Percentiles rank a stretch among this genome's conserved stretches.
Conservation (phyloP, 2,888 invertebrate species). For the Polylopha cassiicola region DNA sequence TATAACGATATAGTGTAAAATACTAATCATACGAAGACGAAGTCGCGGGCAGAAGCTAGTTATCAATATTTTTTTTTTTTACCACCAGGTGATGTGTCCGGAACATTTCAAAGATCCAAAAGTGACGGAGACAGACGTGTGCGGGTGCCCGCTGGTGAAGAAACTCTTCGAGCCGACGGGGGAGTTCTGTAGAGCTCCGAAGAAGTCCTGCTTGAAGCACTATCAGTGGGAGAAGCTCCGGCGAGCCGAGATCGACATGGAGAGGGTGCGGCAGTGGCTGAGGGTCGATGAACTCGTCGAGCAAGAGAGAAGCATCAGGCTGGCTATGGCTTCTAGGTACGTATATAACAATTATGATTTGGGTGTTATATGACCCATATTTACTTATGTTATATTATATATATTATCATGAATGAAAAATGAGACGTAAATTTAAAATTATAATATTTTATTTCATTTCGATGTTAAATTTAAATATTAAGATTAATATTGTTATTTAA, state of each 20-base stretch:
- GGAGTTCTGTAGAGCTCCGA: conserved; percentile 91
- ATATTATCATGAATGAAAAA: too few relatives aligned
- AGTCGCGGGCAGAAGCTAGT: too few relatives aligned
- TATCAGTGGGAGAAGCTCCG: conserved; percentile 97
- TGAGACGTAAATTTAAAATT: not conserved
- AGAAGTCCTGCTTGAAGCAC: conserved; percentile 93
- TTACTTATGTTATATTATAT: not conserved
- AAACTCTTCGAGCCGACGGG: conserved; percentile 91
- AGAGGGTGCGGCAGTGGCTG: conserved; percentile 93
- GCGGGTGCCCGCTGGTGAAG: conserved; percentile 93
- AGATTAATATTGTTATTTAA: too few relatives aligned
- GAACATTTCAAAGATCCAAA: conserved; percentile 98
- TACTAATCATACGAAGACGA: too few relatives aligned
- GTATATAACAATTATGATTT: conserved; percentile 1
- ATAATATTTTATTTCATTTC: not conserved
- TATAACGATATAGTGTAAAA: too few relatives aligned
- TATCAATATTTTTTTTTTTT: conserved; percentile 6
- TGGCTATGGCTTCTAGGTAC: conserved; percentile 78
- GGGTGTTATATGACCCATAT: not conserved
- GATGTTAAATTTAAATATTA: not conserved
- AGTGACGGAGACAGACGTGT: conserved; percentile 91
- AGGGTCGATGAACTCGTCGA: conserved; percentile 95
- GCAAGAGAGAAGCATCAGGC: conserved; percentile 91
- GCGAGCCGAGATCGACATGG: conserved; percentile 96
- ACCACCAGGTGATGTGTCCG: conserved; percentile 87